Evolutionary conservation across 2,797 vertebrate genomes (phyloP).

Genomic region (Mycteria americana): DNA sequence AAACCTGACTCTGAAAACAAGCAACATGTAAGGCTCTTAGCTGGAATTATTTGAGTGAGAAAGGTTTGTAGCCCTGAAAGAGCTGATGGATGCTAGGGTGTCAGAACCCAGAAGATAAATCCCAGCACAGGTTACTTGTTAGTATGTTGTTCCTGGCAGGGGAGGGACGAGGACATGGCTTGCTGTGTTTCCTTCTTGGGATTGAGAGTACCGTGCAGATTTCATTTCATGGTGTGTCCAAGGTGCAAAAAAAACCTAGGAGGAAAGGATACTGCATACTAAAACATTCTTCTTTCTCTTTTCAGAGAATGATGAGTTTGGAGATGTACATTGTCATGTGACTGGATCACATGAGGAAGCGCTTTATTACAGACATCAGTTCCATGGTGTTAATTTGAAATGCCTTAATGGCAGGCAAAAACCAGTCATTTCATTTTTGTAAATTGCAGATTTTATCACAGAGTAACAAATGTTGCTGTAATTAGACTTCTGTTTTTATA

Average conservation of each 20-base stretch:
- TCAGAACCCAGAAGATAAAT: neutral
- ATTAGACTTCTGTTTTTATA: constrained; percentile 83
- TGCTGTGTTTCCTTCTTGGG: neutral
- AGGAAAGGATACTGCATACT: neutral
- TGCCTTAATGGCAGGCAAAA: constrained; percentile 95
- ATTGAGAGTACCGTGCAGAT: neutral
- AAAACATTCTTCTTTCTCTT: constrained; percentile 60
- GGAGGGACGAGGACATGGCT: neutral
- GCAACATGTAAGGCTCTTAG: neutral
- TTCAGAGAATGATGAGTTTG: constrained; percentile 87
- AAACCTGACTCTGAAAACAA: neutral
- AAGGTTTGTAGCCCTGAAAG: neutral
- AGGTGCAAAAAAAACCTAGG: neutral
- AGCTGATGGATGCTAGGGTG: neutral
- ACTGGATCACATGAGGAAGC: constrained; percentile 89
- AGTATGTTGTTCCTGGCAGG: neutral
- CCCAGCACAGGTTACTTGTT: neutral
- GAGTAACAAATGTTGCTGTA: constrained; percentile 86
- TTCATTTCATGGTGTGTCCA: neutral
- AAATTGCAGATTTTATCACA: constrained; percentile 91
- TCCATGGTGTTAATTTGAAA: constrained; percentile 96
- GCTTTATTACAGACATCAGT: constrained; percentile 94
- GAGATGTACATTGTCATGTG: constrained; percentile 88
- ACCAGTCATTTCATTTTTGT: constrained; percentile 90
- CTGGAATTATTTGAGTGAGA: neutral